Evolutionary conservation across 2,888 invertebrate genomes (phyloP).

Genomic region (Nasonia oneida): DNA sequence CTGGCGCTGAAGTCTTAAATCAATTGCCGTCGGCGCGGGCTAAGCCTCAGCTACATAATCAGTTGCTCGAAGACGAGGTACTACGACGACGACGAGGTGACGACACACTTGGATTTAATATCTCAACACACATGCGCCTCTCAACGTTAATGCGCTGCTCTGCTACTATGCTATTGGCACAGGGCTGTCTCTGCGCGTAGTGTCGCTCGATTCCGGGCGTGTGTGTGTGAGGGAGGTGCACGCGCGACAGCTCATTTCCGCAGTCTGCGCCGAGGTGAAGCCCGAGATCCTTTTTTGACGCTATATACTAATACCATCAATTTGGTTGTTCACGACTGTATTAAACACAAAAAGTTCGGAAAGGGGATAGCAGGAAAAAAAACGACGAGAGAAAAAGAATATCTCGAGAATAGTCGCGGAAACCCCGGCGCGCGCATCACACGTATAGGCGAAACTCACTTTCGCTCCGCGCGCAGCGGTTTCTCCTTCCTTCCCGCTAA

Average conservation of each 20-base stretch:
- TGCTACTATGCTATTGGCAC: conserved; percentile 57
- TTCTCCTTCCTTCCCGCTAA: conserved; percentile 26
- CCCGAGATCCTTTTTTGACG: neutral
- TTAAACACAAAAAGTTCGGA: neutral
- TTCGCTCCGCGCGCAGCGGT: conserved; percentile 32
- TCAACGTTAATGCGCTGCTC: conserved; percentile 19
- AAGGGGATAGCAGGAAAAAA: neutral
- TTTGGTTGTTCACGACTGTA: neutral
- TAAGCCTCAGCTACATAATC: conserved; percentile 38
- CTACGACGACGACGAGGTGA: conserved; percentile 10
- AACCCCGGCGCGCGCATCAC: neutral
- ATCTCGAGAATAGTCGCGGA: neutral
- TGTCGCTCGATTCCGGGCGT: neutral
- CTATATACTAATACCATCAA: too few relatives aligned
- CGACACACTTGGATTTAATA: conserved; percentile 72
- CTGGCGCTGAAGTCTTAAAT: conserved; percentile 75
- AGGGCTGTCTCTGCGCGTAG: conserved; percentile 35
- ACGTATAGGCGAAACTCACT: conserved; percentile 11
- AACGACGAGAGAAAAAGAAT: neutral
- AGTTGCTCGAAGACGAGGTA: conserved; percentile 15
- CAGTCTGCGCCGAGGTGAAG: neutral
- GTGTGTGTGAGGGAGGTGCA: neutral
- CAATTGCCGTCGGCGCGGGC: conserved; percentile 70
- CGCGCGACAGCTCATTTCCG: conserved; percentile 31
- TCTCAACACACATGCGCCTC: conserved; percentile 62